These are phyloP conservation scores for Hesperia comma DNA, from an alignment of 2,888 invertebrate genomes.

Conservation along the genomic window DNA sequence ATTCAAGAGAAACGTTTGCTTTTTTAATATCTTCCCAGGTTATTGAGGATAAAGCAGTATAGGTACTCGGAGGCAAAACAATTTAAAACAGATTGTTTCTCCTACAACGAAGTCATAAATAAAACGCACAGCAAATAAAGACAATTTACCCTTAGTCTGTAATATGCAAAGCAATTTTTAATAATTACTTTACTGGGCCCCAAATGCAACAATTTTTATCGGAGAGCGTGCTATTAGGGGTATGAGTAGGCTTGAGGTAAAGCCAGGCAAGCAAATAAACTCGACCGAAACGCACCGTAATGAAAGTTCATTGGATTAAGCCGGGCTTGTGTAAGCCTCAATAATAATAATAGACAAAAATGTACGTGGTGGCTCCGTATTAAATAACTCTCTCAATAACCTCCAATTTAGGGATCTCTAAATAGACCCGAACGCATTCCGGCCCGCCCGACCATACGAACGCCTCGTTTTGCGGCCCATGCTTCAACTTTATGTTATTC, in stretches of 20 bases:
- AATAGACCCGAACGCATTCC: conserved; percentile 52
- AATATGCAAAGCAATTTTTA: conserved; percentile 78
- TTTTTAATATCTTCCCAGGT: conserved; percentile 7
- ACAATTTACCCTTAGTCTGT: conserved; percentile 63
- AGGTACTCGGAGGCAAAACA: not conserved
- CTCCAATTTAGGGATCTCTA: conserved; percentile 66
- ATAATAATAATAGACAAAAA: conserved; percentile 81
- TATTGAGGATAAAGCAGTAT: conserved; percentile 2
- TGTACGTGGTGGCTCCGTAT: conserved; percentile 74
- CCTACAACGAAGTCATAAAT: conserved; percentile 8
- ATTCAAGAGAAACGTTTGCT: conserved; percentile 1
- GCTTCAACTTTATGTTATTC: conserved; percentile 70
- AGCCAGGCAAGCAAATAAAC: conserved; percentile 77
- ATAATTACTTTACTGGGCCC: conserved; percentile 73
- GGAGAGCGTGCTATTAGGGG: conserved; percentile 71
- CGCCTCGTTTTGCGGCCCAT: conserved; percentile 50
- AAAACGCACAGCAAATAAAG: conserved; percentile 44
- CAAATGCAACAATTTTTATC: conserved; percentile 63
- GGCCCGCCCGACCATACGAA: conserved; percentile 57
- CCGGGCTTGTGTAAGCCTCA: conserved; percentile 70
- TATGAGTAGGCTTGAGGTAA: conserved; percentile 68
- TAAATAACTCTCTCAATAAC: conserved; percentile 82
- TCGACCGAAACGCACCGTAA: conserved; percentile 75
- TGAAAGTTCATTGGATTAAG: conserved; percentile 82
- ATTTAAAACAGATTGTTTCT: conserved; percentile 6